Conservation (phyloP, 30 jellyfish, hydroid and myxozoan genomes). For the Sanderia malayensis region DNA sequence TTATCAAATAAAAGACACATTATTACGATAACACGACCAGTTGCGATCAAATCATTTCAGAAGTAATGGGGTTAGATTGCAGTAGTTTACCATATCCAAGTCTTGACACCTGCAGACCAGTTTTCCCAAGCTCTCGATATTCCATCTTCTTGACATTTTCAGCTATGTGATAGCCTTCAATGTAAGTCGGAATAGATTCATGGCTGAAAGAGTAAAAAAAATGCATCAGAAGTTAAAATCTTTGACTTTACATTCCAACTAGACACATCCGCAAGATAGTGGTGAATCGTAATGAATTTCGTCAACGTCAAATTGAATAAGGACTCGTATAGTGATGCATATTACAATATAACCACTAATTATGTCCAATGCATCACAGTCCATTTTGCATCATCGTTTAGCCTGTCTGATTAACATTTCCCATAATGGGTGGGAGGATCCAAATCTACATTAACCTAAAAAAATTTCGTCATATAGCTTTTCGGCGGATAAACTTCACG, state of each 20-base stretch:
- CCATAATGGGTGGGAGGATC: too few relatives aligned
- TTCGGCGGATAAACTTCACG: too few relatives aligned
- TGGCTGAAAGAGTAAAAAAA: background rate
- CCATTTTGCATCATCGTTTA: too few relatives aligned
- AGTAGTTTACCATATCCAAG: conserved; percentile 58
- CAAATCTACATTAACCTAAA: too few relatives aligned
- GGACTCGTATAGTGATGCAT: background rate
- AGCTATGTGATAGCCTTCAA: conserved; percentile 67
- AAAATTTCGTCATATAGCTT: too few relatives aligned
- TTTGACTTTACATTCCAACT: too few relatives aligned
- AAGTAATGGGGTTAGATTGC: background rate
- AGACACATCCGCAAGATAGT: background rate
- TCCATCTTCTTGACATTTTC: conserved; percentile 61
- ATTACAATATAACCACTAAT: too few relatives aligned
- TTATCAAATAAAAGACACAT: background rate
- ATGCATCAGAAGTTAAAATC: too few relatives aligned
- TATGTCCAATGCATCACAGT: too few relatives aligned
- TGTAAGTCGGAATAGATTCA: conserved; percentile 26
- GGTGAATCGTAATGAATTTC: background rate
- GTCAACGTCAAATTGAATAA: background rate
- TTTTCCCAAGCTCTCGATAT: conserved; percentile 69
- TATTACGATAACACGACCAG: background rate
- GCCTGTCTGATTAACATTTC: too few relatives aligned
- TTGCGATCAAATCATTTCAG: background rate
- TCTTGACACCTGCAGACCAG: conserved; percentile 71